These are phyloP conservation scores for Dorcus parallelipipedus DNA, from an alignment of 2,888 invertebrate species.

Conservation along the genomic window DNA sequence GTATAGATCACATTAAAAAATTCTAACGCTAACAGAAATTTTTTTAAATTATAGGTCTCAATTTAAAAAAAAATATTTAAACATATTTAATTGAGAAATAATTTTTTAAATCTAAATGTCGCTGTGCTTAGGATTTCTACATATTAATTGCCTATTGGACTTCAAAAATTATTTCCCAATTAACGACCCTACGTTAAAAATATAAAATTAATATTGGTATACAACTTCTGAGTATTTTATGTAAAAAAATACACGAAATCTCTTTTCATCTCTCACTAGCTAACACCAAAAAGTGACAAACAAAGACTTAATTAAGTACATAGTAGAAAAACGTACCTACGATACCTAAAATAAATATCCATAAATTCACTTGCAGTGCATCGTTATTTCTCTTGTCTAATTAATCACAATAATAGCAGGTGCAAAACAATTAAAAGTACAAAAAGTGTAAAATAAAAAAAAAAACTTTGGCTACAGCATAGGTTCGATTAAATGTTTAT, in stretches of 20 bases:
- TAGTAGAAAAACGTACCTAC: neutral
- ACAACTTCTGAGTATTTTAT: conserved; percentile 10
- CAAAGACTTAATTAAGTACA: conserved; percentile 7
- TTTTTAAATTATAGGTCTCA: conserved; percentile 1
- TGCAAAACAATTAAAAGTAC: neutral
- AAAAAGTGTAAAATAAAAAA: neutral
- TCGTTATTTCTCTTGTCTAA: neutral
- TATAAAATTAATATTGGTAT: neutral
- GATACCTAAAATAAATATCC: neutral
- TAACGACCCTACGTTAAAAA: too few species aligned
- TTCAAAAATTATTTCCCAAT: too few species aligned
- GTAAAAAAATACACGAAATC: conserved; percentile 15
- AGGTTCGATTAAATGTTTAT: too few species aligned
- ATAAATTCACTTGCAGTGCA: neutral
- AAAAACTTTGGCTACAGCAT: neutral
- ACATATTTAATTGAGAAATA: neutral
- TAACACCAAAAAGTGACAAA: conserved; percentile 8
- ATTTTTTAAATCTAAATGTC: neutral
- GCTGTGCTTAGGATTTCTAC: conserved; percentile 3
- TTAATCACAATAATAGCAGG: conserved; percentile 1
- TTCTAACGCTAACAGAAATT: neutral
- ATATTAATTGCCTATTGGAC: too few species aligned
- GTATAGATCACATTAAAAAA: too few species aligned
- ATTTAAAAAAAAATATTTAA: neutral
- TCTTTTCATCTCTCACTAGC: neutral